phyloP scores from a whole-genome alignment of 2,888 invertebrate species.

The Troides aeacus region DNA sequence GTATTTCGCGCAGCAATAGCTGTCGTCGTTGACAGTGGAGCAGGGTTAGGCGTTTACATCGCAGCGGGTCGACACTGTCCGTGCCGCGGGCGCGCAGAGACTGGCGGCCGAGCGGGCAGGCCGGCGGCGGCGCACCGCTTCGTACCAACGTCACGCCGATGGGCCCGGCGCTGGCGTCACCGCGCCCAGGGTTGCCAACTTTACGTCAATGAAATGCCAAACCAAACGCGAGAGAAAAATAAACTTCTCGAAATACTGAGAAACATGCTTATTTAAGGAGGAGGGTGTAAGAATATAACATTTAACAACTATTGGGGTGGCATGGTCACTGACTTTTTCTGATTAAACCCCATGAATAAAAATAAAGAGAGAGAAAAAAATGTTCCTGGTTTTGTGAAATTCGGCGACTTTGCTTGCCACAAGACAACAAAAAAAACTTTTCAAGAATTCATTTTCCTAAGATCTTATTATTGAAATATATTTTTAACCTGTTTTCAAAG shows the following conservation, averaged over 20 bases:
- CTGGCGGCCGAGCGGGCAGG: slow-evolving; percentile 45
- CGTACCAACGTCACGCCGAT: slow-evolving; percentile 36
- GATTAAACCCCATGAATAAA: no score
- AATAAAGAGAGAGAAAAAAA: neutral
- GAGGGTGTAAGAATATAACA: no score
- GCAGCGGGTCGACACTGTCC: slow-evolving; percentile 75
- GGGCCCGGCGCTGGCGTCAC: slow-evolving; percentile 66
- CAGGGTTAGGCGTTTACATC: slow-evolving; percentile 74
- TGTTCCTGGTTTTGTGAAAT: neutral
- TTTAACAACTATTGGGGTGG: no score
- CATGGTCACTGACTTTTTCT: no score
- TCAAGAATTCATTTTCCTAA: no score
- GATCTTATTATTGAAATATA: no score
- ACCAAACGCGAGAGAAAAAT: neutral
- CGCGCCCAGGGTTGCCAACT: slow-evolving; percentile 20
- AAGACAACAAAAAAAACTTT: neutral
- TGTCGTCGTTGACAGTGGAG: slow-evolving; percentile 73
- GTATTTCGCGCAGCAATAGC: slow-evolving; percentile 59
- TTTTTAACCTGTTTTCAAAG: no score
- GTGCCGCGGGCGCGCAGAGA: slow-evolving; percentile 76
- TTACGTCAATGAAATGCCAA: neutral
- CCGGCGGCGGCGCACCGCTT: slow-evolving; percentile 38
- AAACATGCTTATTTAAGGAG: no score
- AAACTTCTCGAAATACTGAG: neutral
- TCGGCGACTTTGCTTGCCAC: neutral